Evolutionary conservation across 2,888 invertebrate genomes (phyloP), one percentile per base, ranked within the genome.

Genomic region (Tipula confusa): DNA sequence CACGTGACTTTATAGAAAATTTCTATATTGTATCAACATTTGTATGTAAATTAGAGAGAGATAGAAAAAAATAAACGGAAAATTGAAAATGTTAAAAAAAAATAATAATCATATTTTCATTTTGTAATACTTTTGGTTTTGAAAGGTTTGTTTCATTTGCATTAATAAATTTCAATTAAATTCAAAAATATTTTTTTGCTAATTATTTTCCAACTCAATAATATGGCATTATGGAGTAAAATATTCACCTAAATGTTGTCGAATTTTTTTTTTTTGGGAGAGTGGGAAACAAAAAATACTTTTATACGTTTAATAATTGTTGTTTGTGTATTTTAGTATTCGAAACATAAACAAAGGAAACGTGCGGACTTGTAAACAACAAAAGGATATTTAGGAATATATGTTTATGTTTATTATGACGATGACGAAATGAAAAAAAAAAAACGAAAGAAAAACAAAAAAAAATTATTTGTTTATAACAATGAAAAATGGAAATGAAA

Each of bases 81-180:
- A 64, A 64, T 43, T 2, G 43, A n/a, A 43, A 43, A 43, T 43
- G n/a, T 15, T n/a, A n/a, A n/a, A n/a, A n/a, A n/a, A n/a, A n/a
- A n/a, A n/a, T n/a, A n/a, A n/a, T n/a, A n/a, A n/a, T n/a, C n/a
- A n/a, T n/a, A n/a, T n/a, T n/a, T n/a, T 64, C 24, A 3, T 9
- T 38, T 64, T 64, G 64, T 64, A n/a, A n/a, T n/a, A 9, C 24
- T 64, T 64, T 64, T 64, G 64, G 64, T 64, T 64, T 64, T 64
- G 64, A 64, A 64, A 64, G 64, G 64, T 64, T 64, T 64, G 64
- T 18, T 11, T 64, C 64, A 64, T 64, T 64, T 64, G 64, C 64
- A 64, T 24, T 64, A 64, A 64, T n/a, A n/a, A n/a, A n/a, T 64
- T 64, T 64, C 64, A 64, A 64, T 64, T 64, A 64, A 64, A 64